Evolutionary conservation across 2,888 invertebrate genomes (phyloP), one percentile per base, ranked within the genome.

Genomic region (Xestia rhomboidea): DNA sequence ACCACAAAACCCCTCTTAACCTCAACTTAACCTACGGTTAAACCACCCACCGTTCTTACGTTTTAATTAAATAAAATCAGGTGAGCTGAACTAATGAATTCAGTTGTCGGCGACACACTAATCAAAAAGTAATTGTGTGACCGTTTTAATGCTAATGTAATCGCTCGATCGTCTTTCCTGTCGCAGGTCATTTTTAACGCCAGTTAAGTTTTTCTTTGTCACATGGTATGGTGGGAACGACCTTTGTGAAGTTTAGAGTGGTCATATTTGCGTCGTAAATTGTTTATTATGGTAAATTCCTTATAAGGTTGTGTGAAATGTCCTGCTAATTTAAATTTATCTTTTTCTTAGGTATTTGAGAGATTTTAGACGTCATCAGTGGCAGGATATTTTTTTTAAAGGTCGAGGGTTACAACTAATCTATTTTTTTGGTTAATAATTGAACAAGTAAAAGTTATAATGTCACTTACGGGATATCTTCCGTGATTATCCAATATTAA

Each of bases 1-100:
- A 84, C 76, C 81, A 76, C 82, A 81, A 72, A 84, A 70, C 46
- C 68, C 54, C 63, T 71, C 73, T 81, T 78, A 85, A 85, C 76
- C 76, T 77, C 62, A 69, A 76, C 71, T 62, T 76, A 73, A 83
- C 81, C 78, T 51, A 78, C 68, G 64, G 77, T 88, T 81, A 89
- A 77, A 81, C 74, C 71, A 82, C 74, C 83, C 73, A 79, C 77
- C 68, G 41, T 66, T 73, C 77, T 70, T 83, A 79, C 84, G 85
- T 91, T 93, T 94, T 96, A 96, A 96, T 96, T 96, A 96, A 96
- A 96, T 95, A 95, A 96, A 96, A 96, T 96, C 96, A 96, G 95
- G 96, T 95, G 94, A 96, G 96, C 96, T 94, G 96, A 96, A 96
- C 96, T 96, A 96, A 96, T 96, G 95, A 95, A 96, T 96, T 95